phyloP scores from a whole-genome alignment of 2,797 vertebrate species.

The Catamblyrhynchus diadema region DNA sequence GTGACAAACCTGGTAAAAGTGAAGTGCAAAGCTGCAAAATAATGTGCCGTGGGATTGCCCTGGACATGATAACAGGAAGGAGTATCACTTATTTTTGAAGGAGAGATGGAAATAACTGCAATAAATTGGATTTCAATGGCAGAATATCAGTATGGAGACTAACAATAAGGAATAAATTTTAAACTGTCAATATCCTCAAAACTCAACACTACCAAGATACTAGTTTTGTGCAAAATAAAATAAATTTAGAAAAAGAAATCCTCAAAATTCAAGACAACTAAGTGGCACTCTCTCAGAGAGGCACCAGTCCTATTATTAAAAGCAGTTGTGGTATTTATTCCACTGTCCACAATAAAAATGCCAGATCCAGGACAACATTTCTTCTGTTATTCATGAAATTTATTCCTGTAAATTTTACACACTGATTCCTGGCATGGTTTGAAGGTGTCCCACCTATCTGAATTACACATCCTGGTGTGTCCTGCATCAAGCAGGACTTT shows the following conservation, averaged over 20 bases:
- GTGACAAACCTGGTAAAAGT: background rate
- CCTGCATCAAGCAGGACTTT: background rate
- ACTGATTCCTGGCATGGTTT: background rate
- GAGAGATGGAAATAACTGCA: background rate
- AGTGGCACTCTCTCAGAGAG: background rate
- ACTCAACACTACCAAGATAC: background rate
- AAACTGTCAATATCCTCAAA: background rate
- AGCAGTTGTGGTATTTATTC: background rate
- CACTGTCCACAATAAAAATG: background rate
- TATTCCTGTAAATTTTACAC: background rate
- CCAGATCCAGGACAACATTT: background rate
- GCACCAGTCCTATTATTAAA: background rate
- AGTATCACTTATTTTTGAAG: background rate
- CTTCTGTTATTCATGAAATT: background rate
- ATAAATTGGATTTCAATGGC: background rate
- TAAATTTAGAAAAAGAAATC: background rate
- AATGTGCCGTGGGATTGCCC: background rate
- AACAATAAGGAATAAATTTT: background rate
- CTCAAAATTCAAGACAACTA: background rate
- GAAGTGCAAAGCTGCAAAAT: background rate
- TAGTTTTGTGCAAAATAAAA: background rate
- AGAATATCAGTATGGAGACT: background rate
- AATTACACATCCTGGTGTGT: background rate
- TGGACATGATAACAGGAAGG: background rate
- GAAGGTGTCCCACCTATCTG: rapidly evolving